Evolutionary conservation across 2,797 vertebrate species (phyloP).

Genomic region (Halcyon smyrnensis): DNA sequence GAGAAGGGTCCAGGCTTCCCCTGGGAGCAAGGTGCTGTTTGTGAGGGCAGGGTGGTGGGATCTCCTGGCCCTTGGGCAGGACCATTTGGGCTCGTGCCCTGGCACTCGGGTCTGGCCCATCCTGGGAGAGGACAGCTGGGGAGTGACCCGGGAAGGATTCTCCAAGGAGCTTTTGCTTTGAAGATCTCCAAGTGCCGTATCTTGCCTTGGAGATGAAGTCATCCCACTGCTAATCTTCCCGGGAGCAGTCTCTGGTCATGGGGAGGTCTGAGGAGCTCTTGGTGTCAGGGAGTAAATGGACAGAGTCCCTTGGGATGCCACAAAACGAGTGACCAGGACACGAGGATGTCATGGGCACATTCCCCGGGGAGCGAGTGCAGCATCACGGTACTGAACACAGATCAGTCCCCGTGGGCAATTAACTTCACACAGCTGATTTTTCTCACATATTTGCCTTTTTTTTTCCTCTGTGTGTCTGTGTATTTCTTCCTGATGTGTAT

Average conservation of each 20-base stretch:
- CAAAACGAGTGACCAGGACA: no score
- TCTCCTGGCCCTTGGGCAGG: neutral
- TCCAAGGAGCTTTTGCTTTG: no score
- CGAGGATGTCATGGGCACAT: no score
- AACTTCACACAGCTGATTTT: no score
- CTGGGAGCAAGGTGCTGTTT: neutral
- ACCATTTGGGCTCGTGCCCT: fast-evolving
- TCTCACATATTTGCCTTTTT: no score
- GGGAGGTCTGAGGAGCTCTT: neutral
- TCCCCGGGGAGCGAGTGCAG: no score
- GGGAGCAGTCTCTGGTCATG: neutral
- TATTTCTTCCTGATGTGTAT: no score
- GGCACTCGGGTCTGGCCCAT: neutral
- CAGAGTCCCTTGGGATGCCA: neutral
- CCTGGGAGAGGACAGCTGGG: no score
- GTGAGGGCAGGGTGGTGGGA: neutral
- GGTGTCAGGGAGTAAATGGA: neutral
- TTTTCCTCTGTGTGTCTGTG: no score
- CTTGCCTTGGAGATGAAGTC: neutral
- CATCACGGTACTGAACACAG: no score
- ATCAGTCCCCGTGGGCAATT: no score
- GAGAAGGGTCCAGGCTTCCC: neutral
- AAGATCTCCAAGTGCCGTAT: no score
- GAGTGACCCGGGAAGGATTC: neutral
- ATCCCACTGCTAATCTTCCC: neutral